Percentiles rank a stretch among this genome's conserved stretches.
Evolutionary conservation across 2,888 invertebrate genomes (phyloP).

Genomic region (Megalurothrips usitatus): DNA sequence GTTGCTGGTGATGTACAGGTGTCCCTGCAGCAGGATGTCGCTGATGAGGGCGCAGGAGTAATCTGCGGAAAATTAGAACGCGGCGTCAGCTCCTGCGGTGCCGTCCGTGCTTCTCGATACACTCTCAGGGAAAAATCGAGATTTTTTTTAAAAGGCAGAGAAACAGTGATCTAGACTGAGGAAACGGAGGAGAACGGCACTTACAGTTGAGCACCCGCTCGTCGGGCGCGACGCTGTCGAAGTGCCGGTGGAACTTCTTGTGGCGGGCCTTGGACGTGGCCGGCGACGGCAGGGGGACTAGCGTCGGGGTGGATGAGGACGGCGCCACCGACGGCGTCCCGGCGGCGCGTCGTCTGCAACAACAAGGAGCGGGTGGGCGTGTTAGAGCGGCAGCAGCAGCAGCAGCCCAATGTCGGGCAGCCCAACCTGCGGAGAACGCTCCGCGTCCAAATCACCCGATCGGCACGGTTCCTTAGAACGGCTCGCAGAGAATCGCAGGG

Average conservation of each 20-base stretch:
- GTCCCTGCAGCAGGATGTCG: slow-evolving; percentile 87
- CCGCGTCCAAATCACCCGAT: too few species aligned
- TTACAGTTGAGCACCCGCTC: slow-evolving; percentile 82
- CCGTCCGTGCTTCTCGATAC: too few species aligned
- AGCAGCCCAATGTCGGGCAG: too few species aligned
- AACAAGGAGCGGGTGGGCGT: neutral
- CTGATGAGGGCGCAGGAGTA: slow-evolving; percentile 90
- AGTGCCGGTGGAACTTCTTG: slow-evolving; percentile 85
- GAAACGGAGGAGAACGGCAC: slow-evolving; percentile 46
- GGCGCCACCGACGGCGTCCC: slow-evolving; percentile 47
- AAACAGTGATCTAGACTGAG: too few species aligned
- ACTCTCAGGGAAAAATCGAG: too few species aligned
- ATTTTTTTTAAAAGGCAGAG: too few species aligned
- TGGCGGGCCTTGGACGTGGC: slow-evolving; percentile 70
- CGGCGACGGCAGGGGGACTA: slow-evolving; percentile 46
- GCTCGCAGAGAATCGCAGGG: too few species aligned
- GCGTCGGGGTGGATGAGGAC: slow-evolving; percentile 46
- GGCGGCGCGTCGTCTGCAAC: neutral
- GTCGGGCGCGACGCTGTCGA: slow-evolving; percentile 69
- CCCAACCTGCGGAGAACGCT: too few species aligned
- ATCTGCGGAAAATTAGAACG: slow-evolving; percentile 53
- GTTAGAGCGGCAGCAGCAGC: too few species aligned
- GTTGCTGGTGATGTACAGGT: slow-evolving; percentile 88
- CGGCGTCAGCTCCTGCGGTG: too few species aligned
- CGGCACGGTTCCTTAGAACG: too few species aligned